phyloP scores from a whole-genome alignment of 2,888 invertebrate genomes.

The Strigamia transsilvanica region DNA sequence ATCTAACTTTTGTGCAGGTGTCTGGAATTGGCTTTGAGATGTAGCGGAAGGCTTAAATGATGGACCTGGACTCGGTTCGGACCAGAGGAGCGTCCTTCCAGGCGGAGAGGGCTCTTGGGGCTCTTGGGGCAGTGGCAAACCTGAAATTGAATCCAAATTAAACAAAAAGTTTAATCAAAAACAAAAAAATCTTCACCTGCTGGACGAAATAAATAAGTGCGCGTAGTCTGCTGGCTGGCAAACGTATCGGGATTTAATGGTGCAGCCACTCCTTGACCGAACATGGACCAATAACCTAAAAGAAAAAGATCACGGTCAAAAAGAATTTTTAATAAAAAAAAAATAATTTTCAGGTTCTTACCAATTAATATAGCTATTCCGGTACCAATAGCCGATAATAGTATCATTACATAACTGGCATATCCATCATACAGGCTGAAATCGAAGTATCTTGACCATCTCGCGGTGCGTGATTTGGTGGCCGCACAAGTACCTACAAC shows the following conservation, averaged over 20 bases:
- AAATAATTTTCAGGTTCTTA: background rate
- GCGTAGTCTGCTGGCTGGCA: slow-evolving; percentile 18
- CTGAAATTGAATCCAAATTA: background rate
- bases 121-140: background rate
- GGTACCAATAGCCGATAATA: slow-evolving; percentile 36
- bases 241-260: slow-evolving; percentile 22
- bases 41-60: background rate
- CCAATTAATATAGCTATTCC: slow-evolving; percentile 50
- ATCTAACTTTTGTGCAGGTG: slow-evolving; percentile 7
- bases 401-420: background rate
- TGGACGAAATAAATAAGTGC: slow-evolving; percentile 42
- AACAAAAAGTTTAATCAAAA: background rate
- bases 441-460: slow-evolving; percentile 11
- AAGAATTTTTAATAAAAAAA: too few species aligned
- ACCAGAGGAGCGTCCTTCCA: slow-evolving; percentile 27
- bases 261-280: slow-evolving; percentile 23
- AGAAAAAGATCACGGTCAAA: background rate
- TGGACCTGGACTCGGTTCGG: slow-evolving; percentile 20
- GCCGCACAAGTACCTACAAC: slow-evolving; percentile 5
- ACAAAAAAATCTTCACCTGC: background rate
- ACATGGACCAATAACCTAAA: slow-evolving; percentile 53
- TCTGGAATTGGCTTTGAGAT: background rate
- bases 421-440: slow-evolving; percentile 22
- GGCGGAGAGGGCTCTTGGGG: slow-evolving; percentile 6
- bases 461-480: background rate